phyloP scores from a whole-genome alignment of 2,888 invertebrate genomes.

The Odontocolon sp. region DNA sequence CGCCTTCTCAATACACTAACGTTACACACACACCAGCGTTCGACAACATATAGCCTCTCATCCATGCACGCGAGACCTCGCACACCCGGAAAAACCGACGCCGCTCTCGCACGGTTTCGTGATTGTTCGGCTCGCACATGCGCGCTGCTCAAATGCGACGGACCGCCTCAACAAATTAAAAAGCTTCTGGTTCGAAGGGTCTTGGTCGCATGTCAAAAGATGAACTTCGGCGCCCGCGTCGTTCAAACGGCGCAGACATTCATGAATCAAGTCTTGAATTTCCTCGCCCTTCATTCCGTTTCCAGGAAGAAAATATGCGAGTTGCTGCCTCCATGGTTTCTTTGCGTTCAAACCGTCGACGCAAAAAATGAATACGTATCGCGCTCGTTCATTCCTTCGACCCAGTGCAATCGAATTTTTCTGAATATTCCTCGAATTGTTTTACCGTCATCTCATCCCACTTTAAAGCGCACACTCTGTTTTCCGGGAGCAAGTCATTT shows the following conservation, averaged over 20 bases:
- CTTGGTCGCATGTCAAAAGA: slow-evolving; percentile 39
- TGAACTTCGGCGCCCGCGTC: slow-evolving; percentile 19
- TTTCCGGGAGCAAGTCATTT: background rate
- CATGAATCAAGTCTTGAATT: background rate
- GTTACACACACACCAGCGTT: no score
- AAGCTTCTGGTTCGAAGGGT: slow-evolving; percentile 1
- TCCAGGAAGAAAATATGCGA: slow-evolving; percentile 47
- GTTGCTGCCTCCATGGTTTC: slow-evolving; percentile 52
- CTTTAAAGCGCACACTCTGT: slow-evolving; percentile 39
- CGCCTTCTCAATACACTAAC: no score
- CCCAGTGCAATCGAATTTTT: slow-evolving; percentile 42
- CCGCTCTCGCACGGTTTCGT: no score
- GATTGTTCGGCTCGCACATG: no score
- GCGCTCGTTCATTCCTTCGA: slow-evolving; percentile 28
- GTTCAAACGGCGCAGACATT: background rate
- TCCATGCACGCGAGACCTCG: no score
- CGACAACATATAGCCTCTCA: no score
- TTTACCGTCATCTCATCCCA: slow-evolving; percentile 51
- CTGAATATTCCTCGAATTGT: slow-evolving; percentile 21
- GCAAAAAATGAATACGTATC: slow-evolving; percentile 45
- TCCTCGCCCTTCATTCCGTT: slow-evolving; percentile 1
- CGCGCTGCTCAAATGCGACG: no score
- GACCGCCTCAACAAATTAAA: no score
- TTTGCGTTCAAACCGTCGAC: slow-evolving; percentile 51
- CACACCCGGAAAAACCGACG: no score